Evolutionary conservation across 2,888 invertebrate genomes (phyloP).

Genomic region (Heteromurus nitidus): DNA sequence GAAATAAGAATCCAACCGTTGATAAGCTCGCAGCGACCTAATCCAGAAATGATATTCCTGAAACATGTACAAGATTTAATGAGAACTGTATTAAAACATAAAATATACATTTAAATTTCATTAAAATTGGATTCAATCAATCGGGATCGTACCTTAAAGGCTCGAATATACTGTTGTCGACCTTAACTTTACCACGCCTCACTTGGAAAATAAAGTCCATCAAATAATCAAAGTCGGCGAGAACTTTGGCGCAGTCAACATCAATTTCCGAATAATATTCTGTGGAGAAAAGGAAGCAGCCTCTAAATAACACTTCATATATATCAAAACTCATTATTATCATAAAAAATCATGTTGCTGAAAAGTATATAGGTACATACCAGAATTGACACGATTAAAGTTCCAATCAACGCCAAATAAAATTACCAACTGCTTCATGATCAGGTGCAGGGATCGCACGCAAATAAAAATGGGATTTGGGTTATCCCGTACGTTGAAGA

Average conservation of each 20-base stretch:
- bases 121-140: too few species aligned
- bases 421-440: constrained; percentile 62
- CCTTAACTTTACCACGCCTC: constrained; percentile 38
- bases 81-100: neutral
- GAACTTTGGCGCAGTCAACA: constrained; percentile 61
- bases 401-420: constrained; percentile 63
- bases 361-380: constrained; percentile 30
- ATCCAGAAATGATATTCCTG: constrained; percentile 70
- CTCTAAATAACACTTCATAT: too few species aligned
- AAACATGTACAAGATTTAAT: neutral
- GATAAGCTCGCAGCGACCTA: constrained; percentile 71
- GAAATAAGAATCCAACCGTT: constrained; percentile 72
- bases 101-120: neutral
- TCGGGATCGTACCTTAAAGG: constrained; percentile 68
- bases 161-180: constrained; percentile 58
- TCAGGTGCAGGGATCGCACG: constrained; percentile 59
- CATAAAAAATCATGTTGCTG: too few species aligned
- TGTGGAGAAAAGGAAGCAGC: too few species aligned
- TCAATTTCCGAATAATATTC: constrained; percentile 68
- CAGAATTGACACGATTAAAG: constrained; percentile 51
- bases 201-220: constrained; percentile 68
- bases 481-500: constrained; percentile 70
- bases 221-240: constrained; percentile 68
- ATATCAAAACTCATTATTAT: too few species aligned
- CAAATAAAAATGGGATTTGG: constrained; percentile 67